Evolutionary conservation across 2,888 invertebrate genomes (phyloP).

Genomic region (Charanyca ferruginea): DNA sequence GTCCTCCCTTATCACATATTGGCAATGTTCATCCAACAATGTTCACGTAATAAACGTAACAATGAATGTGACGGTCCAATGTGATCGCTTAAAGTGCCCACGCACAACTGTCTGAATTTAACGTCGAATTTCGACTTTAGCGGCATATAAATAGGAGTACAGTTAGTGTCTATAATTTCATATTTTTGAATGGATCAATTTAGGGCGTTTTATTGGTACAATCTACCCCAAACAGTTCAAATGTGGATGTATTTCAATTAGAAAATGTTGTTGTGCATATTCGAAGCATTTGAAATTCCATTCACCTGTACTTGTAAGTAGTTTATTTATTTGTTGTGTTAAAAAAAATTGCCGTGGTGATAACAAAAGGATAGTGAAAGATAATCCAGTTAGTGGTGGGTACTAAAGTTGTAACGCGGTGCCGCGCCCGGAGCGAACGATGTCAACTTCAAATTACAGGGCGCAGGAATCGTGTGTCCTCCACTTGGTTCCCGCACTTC

Average conservation of each 20-base stretch:
- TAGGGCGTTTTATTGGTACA: slow-evolving; percentile 59
- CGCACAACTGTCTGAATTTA: slow-evolving; percentile 48
- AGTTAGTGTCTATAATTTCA: slow-evolving; percentile 46
- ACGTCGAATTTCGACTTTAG: slow-evolving; percentile 58
- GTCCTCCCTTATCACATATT: slow-evolving; percentile 71
- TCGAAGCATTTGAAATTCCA: slow-evolving; percentile 31
- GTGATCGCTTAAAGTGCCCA: slow-evolving; percentile 63
- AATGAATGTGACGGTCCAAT: slow-evolving; percentile 71
- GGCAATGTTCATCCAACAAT: slow-evolving; percentile 72
- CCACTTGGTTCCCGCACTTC: slow-evolving; percentile 69
- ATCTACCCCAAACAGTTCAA: slow-evolving; percentile 62
- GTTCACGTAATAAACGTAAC: slow-evolving; percentile 74
- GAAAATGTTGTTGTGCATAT: slow-evolving; percentile 53
- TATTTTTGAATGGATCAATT: slow-evolving; percentile 65
- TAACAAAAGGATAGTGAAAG: slow-evolving; percentile 45
- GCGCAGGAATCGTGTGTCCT: slow-evolving; percentile 70
- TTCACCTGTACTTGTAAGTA: not conserved
- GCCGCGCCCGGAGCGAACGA: slow-evolving; percentile 62
- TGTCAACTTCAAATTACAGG: slow-evolving; percentile 84
- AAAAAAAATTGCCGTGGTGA: slow-evolving; percentile 44
- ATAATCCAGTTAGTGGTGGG: slow-evolving; percentile 48
- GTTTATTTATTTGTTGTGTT: slow-evolving; percentile 43
- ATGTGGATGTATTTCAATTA: slow-evolving; percentile 64
- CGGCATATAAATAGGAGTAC: slow-evolving; percentile 52
- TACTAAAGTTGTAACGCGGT: slow-evolving; percentile 35